Evolutionary conservation across 2,113 vertebrate species (phyloP).

Genomic region (Pseudorectes ferrugineus): DNA sequence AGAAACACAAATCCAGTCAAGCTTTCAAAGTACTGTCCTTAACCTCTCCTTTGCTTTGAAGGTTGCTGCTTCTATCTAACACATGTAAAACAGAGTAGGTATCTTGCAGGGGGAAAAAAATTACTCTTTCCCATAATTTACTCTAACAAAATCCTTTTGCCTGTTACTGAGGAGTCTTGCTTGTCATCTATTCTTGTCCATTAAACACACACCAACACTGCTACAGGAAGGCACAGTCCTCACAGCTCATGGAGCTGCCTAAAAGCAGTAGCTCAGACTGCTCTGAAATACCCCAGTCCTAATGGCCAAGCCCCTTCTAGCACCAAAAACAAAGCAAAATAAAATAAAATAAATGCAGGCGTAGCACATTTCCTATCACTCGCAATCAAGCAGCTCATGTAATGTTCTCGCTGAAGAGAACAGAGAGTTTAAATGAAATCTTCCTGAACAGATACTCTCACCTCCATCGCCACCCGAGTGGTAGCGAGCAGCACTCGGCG

Average conservation of each 20-base stretch:
- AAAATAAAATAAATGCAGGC: background rate
- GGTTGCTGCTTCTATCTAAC: background rate
- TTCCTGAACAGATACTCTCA: background rate
- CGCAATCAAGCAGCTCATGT: background rate
- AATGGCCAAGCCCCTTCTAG: background rate
- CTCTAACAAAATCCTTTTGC: background rate
- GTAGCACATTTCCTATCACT: background rate
- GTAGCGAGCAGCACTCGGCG: background rate
- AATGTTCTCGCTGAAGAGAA: background rate
- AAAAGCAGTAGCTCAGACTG: background rate
- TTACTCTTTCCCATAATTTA: background rate
- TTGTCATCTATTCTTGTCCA: background rate
- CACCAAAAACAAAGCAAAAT: background rate
- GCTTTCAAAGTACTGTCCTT: background rate
- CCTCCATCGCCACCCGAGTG: background rate
- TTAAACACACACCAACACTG: background rate
- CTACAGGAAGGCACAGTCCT: background rate
- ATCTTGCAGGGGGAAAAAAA: fast-evolving
- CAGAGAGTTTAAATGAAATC: background rate
- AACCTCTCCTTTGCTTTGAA: background rate
- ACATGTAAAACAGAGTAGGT: background rate
- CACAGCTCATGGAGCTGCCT: background rate
- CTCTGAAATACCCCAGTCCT: background rate
- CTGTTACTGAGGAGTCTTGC: background rate
- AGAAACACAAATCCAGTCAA: background rate